Evolutionary conservation across 2,888 invertebrate genomes (phyloP).

Genomic region (Sussaba pulchella): DNA sequence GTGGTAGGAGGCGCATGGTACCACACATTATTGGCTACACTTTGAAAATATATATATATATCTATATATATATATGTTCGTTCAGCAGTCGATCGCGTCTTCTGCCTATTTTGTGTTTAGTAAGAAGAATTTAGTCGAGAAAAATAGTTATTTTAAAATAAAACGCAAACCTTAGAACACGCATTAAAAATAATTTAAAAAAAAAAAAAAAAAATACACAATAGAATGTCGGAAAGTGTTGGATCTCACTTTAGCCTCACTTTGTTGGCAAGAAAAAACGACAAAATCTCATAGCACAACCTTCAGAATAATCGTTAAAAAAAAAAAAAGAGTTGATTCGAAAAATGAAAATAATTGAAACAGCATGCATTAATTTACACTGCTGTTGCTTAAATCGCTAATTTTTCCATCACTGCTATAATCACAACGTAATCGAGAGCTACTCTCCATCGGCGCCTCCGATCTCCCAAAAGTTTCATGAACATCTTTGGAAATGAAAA

Average conservation of each 20-base stretch:
- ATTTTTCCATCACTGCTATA: slow-evolving; percentile 26
- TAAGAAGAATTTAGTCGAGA: slow-evolving; percentile 31
- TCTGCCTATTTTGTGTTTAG: slow-evolving; percentile 32
- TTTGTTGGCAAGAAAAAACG: slow-evolving; percentile 9
- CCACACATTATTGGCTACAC: slow-evolving; percentile 32
- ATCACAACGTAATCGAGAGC: slow-evolving; percentile 52
- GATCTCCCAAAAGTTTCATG: slow-evolving; percentile 60
- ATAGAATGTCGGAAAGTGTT: slow-evolving; percentile 62
- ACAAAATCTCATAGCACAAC: slow-evolving; percentile 5
- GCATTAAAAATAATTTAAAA: background rate
- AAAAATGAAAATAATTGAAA: background rate
- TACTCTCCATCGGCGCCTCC: slow-evolving; percentile 67
- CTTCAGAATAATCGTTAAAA: slow-evolving; percentile 15
- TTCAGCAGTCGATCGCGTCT: slow-evolving; percentile 49
- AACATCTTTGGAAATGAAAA: slow-evolving; percentile 17
- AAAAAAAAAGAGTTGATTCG: slow-evolving; percentile 22
- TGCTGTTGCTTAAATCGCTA: slow-evolving; percentile 49
- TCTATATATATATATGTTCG: slow-evolving; percentile 1
- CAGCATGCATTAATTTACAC: slow-evolving; percentile 43
- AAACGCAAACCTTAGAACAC: slow-evolving; percentile 9
- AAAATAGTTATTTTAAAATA: slow-evolving; percentile 10
- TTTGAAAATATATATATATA: too few species aligned
- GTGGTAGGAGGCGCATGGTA: slow-evolving; percentile 57
- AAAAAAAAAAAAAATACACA: slow-evolving; percentile 10
- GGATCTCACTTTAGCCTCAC: slow-evolving; percentile 58